Percentiles rank a stretch among this genome's conserved stretches.
phyloP scores from a whole-genome alignment of 2,113 vertebrate genomes.

The Sylvia atricapilla region DNA sequence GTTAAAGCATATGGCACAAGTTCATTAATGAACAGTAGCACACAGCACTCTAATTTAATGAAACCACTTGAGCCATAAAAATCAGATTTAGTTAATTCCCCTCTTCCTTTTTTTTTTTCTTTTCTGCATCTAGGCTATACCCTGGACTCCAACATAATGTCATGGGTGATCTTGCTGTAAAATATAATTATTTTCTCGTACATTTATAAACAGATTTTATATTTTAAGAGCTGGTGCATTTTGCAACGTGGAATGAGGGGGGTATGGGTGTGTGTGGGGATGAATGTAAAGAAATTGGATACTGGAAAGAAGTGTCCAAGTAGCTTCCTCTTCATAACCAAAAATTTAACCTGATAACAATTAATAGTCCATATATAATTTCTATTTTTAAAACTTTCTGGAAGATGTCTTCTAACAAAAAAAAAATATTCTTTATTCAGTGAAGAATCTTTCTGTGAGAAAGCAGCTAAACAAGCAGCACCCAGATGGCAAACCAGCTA shows the following conservation, averaged over 20 bases:
- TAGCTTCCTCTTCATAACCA: neutral
- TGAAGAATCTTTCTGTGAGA: constrained; percentile 74
- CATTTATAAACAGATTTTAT: constrained; percentile 60
- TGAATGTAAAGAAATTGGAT: neutral
- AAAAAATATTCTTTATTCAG: constrained; percentile 65
- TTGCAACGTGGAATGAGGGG: neutral
- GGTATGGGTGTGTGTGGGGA: neutral
- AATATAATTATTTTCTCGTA: constrained; percentile 60
- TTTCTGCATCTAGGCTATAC: constrained; percentile 71
- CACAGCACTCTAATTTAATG: constrained; percentile 93
- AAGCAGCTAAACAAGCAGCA: constrained; percentile 77
- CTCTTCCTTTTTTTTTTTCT: constrained; percentile 47
- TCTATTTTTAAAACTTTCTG: constrained; percentile 67
- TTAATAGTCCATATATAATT: constrained; percentile 50
- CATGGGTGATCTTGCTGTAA: constrained; percentile 65
- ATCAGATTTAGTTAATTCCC: constrained; percentile 84
- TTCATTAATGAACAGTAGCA: constrained; percentile 95
- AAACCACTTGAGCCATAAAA: constrained; percentile 97
- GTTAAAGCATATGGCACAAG: constrained; percentile 92
- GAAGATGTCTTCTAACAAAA: constrained; percentile 65
- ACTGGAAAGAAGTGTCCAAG: neutral
- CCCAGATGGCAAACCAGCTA: constrained; percentile 86
- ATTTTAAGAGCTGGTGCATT: constrained; percentile 6
- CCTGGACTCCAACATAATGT: constrained; percentile 66
- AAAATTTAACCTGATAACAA: constrained; percentile 46